Evolutionary conservation across 1,140 invertebrate genomes (phyloP).

Genomic region (Onthophagus taurus): DNA sequence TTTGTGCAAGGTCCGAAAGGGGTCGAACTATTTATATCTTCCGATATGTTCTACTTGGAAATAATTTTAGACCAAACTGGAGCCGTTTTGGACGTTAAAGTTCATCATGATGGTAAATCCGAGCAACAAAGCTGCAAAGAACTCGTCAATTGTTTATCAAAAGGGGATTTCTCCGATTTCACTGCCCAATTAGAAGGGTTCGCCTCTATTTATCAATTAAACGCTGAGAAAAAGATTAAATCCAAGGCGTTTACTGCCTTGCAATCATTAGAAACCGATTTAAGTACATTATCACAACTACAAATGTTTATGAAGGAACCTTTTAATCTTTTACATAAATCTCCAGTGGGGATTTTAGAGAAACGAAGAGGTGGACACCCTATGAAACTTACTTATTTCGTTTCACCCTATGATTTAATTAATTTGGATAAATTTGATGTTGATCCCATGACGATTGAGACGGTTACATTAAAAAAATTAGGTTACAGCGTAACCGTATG

Average conservation of each 20-base stretch:
- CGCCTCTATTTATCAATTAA: slow-evolving; percentile 84
- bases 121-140: slow-evolving; percentile 77
- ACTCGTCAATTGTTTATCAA: slow-evolving; percentile 65
- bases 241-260: slow-evolving; percentile 87
- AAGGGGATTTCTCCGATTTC: slow-evolving; percentile 86
- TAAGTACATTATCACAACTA: slow-evolving; percentile 74
- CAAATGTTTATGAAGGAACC: slow-evolving; percentile 71
- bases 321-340: slow-evolving; percentile 80
- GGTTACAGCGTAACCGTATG: slow-evolving; percentile 84
- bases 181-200: slow-evolving; percentile 82
- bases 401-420: slow-evolving; percentile 87
- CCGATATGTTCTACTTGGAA: slow-evolving; percentile 95
- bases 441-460: slow-evolving; percentile 64
- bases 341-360: slow-evolving; percentile 74
- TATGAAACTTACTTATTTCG: slow-evolving; percentile 90
- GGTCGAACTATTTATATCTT: slow-evolving; percentile 81
- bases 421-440: slow-evolving; percentile 64
- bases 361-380: slow-evolving; percentile 73
- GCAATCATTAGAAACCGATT: slow-evolving; percentile 83
- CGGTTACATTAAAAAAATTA: slow-evolving; percentile 57
- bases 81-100: slow-evolving; percentile 83
- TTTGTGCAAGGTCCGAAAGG: slow-evolving; percentile 62
- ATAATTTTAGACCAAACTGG: slow-evolving; percentile 64
- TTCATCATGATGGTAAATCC: slow-evolving; percentile 73
- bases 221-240: slow-evolving; percentile 91